Evolutionary conservation across 2,113 vertebrate genomes (phyloP), one percentile per base, ranked within the genome.

Genomic region (Elanoides forficatus): DNA sequence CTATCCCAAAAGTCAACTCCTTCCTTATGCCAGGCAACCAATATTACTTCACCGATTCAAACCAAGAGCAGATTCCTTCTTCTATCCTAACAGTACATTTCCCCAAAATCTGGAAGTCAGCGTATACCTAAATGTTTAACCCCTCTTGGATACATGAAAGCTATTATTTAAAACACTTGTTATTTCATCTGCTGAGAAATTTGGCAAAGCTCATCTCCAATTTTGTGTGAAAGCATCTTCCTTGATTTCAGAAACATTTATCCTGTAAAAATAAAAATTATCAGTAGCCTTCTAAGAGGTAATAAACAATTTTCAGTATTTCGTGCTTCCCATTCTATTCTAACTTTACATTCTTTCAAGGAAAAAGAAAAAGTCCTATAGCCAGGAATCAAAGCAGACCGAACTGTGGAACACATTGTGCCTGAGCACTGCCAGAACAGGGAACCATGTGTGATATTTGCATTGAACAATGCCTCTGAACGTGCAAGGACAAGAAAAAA

Each of bases 401-500:
- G n/a, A 56, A 29, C 6, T 40, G 23, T 19, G 34, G 47, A 84
- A 79, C 15, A 16, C 0, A 0, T 40, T 38, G 50, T 50, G 38
- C 50, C n/a, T 1, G 2, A 75, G 58, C 56, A 38, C 15, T 68
- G 38, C 20, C 47, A 32, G 53, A 36, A 59, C 27, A 80, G 34
- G 23, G 52, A 88, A 34, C 47, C 16, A 84, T 1, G 0, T 1
- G 0, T 42, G 32, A 72, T 29, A 80, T 42, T 59, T 0, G 0
- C 26, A 74, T n/a, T 82, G 62, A 91, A 25, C 15, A 67, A 58
- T 0, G 1, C 32, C 32, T 82, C 17, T 75, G 58, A 90, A 67
- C 13, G 10, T 25, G 23, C 19, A 88, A 75, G 38, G 73, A 65
- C 7, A 7, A 58, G 40, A 83, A 60, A 10, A 47, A 76, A 48